Evolutionary conservation across 2,888 invertebrate genomes (phyloP), one percentile per base, ranked within the genome.

Genomic region (Clunio marinus): DNA sequence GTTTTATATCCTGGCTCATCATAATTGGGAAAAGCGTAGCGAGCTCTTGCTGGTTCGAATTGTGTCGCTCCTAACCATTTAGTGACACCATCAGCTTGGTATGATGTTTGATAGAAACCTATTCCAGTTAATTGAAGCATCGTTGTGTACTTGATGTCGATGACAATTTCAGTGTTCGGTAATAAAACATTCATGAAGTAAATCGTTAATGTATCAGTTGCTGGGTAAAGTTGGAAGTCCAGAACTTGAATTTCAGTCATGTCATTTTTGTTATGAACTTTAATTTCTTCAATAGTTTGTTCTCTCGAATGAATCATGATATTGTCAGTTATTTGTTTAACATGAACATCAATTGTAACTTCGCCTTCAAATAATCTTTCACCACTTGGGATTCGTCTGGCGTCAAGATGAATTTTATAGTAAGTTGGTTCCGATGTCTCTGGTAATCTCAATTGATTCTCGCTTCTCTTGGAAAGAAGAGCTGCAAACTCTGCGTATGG

Each of bases 331-430:
- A 5, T 2, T 22, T 20, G 7, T 3, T 81, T 0, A 85, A 84
- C 46, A 79, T 80, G 0, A n/a, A 15, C 20, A 82, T 82, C 0
- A 85, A 81, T 74, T 86, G 83, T 57, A 86, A 82, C 69, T 86
- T 85, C 0, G 86, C 85, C 66, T 28, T 20, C 32, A n/a, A 15
- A 66, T 1, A 32, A 13, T 15, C 15, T 15, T 55, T n/a, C 32
- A 20, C 66, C 66, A 55, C 35, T 55, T 5, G 51, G 66, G 35
- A 55, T 20, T 1, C 55, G 28, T 15, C 66, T 66, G 13, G 28
- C 66, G 55, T 66, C 66, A n/a, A 66, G 55, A 24, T 35, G 20
- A 55, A 66, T 28, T 1, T 17, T 58, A 20, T 68, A 68, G 5
- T 25, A 13, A n/a, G 0, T 8, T 2, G 68, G 68, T 25, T 3